Evolutionary conservation across 2,797 vertebrate species (phyloP), one percentile per base, ranked within the genome.

Genomic region (Kryptopterus vitreolus): DNA sequence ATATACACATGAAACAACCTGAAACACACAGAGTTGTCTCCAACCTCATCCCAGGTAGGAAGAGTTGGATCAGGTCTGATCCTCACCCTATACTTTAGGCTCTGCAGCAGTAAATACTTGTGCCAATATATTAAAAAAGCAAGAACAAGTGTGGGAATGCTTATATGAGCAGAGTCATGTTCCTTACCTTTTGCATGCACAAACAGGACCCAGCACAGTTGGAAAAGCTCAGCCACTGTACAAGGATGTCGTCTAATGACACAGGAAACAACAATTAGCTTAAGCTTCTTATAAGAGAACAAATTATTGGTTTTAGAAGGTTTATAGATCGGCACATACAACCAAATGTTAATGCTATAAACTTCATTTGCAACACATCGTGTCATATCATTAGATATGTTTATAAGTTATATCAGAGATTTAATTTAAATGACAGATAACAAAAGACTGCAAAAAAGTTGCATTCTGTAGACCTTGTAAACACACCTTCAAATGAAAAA

Each of bases 121-220:
- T 3, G 1, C 24, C 24, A 46, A 26, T n/a, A 26, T n/a, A 22
- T 20, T 35, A 26, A 66, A 10, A 24, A 12, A 59, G 46, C 20
- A 52, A 46, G 73, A 59, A 26, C 20, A 52, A 46, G 73, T 6
- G 9, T 48, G 38, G 29, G 55, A 55, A 58, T 18, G n/a, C n/a
- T 31, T 58, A 33, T 31, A 26, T n/a, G 29, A 26, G 43, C 57
- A 53, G 24, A 59, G 24, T 61, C 57, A 29, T 31, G 53, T 52
- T 65, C 16, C 92, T 93, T 92, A 98, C 97, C 97, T 98, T 98
- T 98, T 59, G 97, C 95, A 52, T 97, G 95, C 86, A 99, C 92
- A 85, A 97, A 99, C 81, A 99, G 90, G 78, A 96, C 93, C 97
- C 97, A 99, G 89, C 96, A 99, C 88, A 98, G 98, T 87, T 96